phyloP scores from a whole-genome alignment of 1,140 invertebrate genomes.

The Papilio dardanus region DNA sequence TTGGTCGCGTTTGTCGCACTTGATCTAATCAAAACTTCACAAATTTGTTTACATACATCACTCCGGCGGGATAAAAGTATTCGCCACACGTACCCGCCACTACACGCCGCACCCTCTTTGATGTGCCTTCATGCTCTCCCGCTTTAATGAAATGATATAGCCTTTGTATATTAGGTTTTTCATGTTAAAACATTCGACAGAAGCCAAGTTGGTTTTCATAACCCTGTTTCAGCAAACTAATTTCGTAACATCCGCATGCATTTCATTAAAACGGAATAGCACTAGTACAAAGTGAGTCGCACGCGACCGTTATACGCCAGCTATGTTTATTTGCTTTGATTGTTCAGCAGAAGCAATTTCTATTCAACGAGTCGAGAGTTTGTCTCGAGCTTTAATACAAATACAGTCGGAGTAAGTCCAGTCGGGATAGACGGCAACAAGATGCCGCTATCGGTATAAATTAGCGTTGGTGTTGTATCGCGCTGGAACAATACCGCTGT shows the following conservation, averaged over 20 bases:
- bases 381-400: constrained; percentile 35
- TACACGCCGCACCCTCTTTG: constrained; percentile 66
- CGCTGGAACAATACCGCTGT: constrained; percentile 76
- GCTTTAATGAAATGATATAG: constrained; percentile 68
- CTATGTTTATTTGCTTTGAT: constrained; percentile 28
- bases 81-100: constrained; percentile 70
- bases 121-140: constrained; percentile 58
- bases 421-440: constrained; percentile 62
- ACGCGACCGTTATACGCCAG: constrained; percentile 8
- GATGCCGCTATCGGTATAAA: constrained; percentile 77
- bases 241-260: constrained; percentile 40
- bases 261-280: constrained; percentile 31
- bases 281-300: constrained; percentile 26
- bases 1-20: constrained; percentile 57
- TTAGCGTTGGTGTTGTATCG: constrained; percentile 73
- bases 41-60: constrained; percentile 79
- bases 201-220: constrained; percentile 46
- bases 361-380: constrained; percentile 40
- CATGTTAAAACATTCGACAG: constrained; percentile 73
- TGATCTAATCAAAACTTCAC: constrained; percentile 78
- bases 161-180: constrained; percentile 61
- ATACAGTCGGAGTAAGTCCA: constrained; percentile 42
- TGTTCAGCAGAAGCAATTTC: constrained; percentile 33
- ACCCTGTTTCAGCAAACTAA: constrained; percentile 48
- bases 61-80: constrained; percentile 51